These are phyloP conservation scores for Sebastes matsubarae DNA, from an alignment of 2,797 vertebrate species.

Conservation along the genomic window DNA sequence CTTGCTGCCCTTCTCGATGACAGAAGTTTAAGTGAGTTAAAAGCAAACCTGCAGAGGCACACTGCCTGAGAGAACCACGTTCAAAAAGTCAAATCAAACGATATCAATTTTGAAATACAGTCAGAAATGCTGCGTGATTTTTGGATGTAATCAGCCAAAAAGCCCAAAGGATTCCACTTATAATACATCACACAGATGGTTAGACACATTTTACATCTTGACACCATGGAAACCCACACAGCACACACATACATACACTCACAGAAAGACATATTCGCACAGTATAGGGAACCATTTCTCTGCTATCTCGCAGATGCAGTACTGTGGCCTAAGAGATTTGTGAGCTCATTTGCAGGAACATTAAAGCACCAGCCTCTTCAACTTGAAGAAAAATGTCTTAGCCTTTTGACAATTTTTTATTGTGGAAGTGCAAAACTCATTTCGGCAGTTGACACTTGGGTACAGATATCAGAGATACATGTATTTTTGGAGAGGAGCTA, in stretches of 20 bases:
- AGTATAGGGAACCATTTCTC: slow-evolving; percentile 40
- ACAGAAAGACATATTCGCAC: slow-evolving; percentile 22
- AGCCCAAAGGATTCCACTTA: slow-evolving; percentile 37
- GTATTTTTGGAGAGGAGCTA: slow-evolving; percentile 54
- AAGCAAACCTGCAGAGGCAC: slow-evolving; percentile 52
- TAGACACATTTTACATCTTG: slow-evolving; percentile 33
- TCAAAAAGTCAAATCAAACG: slow-evolving; percentile 57
- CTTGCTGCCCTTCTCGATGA: slow-evolving; percentile 45
- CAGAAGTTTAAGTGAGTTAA: slow-evolving; percentile 68
- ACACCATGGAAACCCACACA: neutral
- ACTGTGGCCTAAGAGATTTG: slow-evolving; percentile 75
- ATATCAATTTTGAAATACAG: slow-evolving; percentile 52
- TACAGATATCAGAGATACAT: slow-evolving; percentile 79
- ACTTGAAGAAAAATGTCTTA: slow-evolving; percentile 51
- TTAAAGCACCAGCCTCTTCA: slow-evolving; percentile 73
- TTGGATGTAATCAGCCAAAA: slow-evolving; percentile 38
- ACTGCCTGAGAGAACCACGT: slow-evolving; percentile 33
- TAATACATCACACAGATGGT: slow-evolving; percentile 48
- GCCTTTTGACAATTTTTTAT: slow-evolving; percentile 74
- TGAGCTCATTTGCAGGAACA: slow-evolving; percentile 81
- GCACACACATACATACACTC: neutral
- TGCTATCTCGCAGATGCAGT: slow-evolving; percentile 61
- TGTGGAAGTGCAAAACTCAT: slow-evolving; percentile 77
- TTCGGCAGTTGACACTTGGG: slow-evolving; percentile 72
- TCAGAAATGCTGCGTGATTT: slow-evolving; percentile 42